phyloP scores from a whole-genome alignment of 2,888 invertebrate genomes.

The Aricia artaxerxes region DNA sequence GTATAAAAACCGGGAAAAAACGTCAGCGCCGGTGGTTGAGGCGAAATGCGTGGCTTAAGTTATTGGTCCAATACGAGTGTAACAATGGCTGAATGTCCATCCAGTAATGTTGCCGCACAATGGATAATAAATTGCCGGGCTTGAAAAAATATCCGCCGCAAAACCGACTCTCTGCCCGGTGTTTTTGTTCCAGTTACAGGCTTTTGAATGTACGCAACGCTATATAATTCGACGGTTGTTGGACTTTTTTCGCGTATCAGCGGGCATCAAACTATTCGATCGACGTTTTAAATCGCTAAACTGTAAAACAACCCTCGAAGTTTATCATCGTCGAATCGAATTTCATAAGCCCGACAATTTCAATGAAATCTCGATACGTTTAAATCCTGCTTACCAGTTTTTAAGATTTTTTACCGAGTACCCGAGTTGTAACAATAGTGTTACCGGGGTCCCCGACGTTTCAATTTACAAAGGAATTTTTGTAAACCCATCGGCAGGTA shows the following conservation, averaged over 20 bases:
- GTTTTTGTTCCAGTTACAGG: constrained; percentile 21
- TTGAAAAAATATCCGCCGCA: constrained; percentile 37
- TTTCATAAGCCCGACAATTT: neutral
- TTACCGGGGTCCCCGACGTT: neutral
- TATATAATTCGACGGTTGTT: constrained; percentile 24
- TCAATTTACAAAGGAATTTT: constrained; percentile 17
- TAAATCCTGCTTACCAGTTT: neutral
- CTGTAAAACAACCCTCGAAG: neutral
- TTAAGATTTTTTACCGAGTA: neutral
- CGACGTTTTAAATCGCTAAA: neutral
- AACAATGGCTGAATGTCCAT: constrained; percentile 60
- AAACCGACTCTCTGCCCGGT: constrained; percentile 8
- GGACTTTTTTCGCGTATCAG: neutral
- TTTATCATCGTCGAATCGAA: neutral
- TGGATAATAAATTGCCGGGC: constrained; percentile 47
- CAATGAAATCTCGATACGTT: constrained; percentile 1
- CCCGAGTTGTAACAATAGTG: neutral
- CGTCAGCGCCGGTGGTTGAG: constrained; percentile 15
- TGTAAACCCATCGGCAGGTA: constrained; percentile 23
- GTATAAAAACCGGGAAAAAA: constrained; percentile 15
- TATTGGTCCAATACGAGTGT: constrained; percentile 66
- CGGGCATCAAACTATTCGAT: neutral
- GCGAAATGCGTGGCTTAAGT: constrained; percentile 48
- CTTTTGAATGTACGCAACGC: constrained; percentile 20
- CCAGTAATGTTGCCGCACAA: constrained; percentile 51